A percentile compares a stretch with the other conserved stretches of the same genome.
These are phyloP conservation scores for Melospiza georgiana DNA, from an alignment of 2,113 vertebrate species.

Conservation along the genomic window DNA sequence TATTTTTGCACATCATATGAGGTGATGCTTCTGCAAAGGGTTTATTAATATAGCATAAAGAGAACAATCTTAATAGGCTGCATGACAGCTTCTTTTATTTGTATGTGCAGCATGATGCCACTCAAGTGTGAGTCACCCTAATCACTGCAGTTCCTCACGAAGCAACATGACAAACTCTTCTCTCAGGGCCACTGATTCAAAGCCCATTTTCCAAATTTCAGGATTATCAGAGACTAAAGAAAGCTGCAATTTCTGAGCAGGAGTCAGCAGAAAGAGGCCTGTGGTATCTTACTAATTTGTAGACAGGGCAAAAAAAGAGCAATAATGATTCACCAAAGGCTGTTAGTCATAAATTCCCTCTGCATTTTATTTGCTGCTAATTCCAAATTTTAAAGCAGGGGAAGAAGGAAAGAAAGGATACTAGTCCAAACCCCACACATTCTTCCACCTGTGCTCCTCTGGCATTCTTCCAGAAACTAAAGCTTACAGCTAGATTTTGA, in stretches of 20 bases:
- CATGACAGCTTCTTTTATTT: constrained; percentile 49
- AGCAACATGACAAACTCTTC: constrained; percentile 76
- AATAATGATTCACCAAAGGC: neutral
- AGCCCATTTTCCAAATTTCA: constrained; percentile 24
- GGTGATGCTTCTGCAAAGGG: neutral
- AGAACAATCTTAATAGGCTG: neutral
- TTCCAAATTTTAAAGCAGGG: neutral
- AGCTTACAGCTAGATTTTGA: neutral
- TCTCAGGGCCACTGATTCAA: constrained; percentile 68
- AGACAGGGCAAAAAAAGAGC: neutral
- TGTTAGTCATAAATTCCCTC: constrained; percentile 10
- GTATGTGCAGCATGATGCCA: constrained; percentile 72
- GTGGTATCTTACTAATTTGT: neutral
- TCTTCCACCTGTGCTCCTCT: neutral
- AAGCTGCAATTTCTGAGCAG: constrained; percentile 5
- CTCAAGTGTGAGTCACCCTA: constrained; percentile 84
- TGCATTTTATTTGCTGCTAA: neutral
- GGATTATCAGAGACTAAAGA: neutral
- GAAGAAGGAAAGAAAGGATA: neutral
- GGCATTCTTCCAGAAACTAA: neutral
- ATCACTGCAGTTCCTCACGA: constrained; percentile 77
- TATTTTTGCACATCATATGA: neutral
- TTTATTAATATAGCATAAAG: neutral
- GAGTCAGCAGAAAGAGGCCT: constrained; percentile 21
- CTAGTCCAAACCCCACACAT: neutral